phyloP scores from a whole-genome alignment of 2,797 vertebrate genomes.

The Sarcophilus harrisii region DNA sequence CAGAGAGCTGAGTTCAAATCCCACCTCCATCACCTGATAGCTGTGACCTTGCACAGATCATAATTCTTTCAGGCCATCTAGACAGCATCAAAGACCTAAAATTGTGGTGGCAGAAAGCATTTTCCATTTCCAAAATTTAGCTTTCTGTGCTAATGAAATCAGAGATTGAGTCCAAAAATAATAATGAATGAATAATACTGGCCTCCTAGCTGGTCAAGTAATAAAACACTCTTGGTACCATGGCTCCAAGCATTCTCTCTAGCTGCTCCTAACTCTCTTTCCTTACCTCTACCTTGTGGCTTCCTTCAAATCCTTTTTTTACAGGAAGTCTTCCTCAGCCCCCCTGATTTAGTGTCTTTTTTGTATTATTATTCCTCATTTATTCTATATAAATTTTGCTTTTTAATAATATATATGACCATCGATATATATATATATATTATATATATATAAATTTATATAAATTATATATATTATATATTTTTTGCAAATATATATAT shows the following conservation, averaged over 20 bases:
- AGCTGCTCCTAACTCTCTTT: background rate
- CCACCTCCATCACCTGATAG: background rate
- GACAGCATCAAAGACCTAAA: background rate
- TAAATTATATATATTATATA: too few species aligned
- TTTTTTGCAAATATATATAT: too few species aligned
- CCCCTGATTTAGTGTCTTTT: too few species aligned
- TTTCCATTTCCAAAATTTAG: background rate
- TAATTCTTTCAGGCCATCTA: background rate
- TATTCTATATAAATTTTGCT: too few species aligned
- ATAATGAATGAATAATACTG: background rate
- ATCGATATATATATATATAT: too few species aligned
- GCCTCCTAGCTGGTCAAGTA: background rate
- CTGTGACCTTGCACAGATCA: background rate
- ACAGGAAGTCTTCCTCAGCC: too few species aligned
- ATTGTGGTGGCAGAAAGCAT: background rate
- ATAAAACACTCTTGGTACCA: background rate
- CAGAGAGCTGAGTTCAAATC: background rate
- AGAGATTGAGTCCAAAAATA: background rate
- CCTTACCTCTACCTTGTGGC: too few species aligned
- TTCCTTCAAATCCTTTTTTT: too few species aligned
- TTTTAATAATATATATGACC: too few species aligned
- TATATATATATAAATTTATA: too few species aligned
- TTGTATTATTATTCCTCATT: too few species aligned
- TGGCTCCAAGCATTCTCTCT: background rate
- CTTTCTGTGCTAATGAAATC: background rate